Percentiles rank a stretch among this genome's conserved stretches.
phyloP scores from a whole-genome alignment of 2,797 vertebrate species.

The Protonibea diacanthus region DNA sequence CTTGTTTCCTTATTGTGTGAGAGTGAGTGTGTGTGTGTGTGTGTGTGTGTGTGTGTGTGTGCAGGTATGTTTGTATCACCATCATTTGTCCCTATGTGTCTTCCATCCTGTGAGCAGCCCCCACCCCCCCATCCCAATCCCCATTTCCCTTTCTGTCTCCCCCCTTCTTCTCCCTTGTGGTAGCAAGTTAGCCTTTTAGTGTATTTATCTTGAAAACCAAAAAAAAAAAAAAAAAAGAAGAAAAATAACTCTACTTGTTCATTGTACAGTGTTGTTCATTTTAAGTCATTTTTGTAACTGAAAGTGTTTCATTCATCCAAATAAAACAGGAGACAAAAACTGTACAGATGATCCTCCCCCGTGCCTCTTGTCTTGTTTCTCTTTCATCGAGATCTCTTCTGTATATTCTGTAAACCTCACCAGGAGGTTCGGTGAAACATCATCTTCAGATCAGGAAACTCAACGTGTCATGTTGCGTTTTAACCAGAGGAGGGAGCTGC shows the following conservation, averaged over 20 bases:
- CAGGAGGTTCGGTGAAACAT: constrained; percentile 28
- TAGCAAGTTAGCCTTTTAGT: constrained; percentile 89
- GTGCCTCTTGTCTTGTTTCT: constrained; percentile 53
- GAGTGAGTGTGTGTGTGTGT: constrained; percentile 33
- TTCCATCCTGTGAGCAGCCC: constrained; percentile 65
- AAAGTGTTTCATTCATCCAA: constrained; percentile 91
- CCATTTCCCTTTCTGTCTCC: constrained; percentile 40
- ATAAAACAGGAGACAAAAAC: constrained; percentile 89
- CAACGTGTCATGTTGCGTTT: neutral
- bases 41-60: constrained; percentile 34
- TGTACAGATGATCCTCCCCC: constrained; percentile 71
- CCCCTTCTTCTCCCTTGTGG: constrained; percentile 78
- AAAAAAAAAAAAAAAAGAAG: constrained; percentile 77
- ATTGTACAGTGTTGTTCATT: constrained; percentile 92
- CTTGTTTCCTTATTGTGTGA: constrained; percentile 25
- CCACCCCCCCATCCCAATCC: neutral
- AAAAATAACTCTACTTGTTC: constrained; percentile 88
- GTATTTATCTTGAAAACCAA: constrained; percentile 88
- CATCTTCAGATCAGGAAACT: constrained; percentile 16
- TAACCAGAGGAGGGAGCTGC: constrained; percentile 65
- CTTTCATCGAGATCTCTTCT: neutral
- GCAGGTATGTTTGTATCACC: constrained; percentile 25
- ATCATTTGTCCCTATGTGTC: constrained; percentile 62
- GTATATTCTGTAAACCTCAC: neutral
- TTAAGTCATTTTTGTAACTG: constrained; percentile 92